Conservation (phyloP, 30 jellyfish, hydroid and myxozoan species). For the Aurelia aurita complex sp. Pacific region DNA sequence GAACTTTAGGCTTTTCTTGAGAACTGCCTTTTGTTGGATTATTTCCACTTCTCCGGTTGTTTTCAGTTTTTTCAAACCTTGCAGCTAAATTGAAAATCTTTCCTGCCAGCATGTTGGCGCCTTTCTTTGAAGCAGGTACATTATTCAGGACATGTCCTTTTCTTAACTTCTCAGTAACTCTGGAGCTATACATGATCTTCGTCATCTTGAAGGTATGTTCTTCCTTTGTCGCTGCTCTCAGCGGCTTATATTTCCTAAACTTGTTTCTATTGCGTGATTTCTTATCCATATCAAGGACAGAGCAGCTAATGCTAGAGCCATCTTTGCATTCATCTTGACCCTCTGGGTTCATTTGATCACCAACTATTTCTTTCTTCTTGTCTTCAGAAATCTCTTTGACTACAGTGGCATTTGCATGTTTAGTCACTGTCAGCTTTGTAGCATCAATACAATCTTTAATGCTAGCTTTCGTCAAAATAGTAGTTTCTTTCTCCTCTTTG, state of each 20-base stretch:
- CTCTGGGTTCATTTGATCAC: too few species aligned
- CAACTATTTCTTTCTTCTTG: too few species aligned
- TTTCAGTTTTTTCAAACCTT: neutral
- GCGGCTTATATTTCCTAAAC: constrained; percentile 6
- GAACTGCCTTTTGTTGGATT: neutral
- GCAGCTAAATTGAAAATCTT: constrained; percentile 14
- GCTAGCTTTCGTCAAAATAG: too few species aligned
- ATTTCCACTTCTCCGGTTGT: neutral
- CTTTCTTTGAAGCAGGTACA: constrained; percentile 41
- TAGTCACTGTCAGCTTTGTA: too few species aligned
- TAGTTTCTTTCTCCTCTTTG: too few species aligned
- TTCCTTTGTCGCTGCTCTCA: constrained; percentile 2
- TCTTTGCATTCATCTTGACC: too few species aligned
- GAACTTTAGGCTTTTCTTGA: constrained; percentile 15
- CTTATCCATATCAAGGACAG: neutral
- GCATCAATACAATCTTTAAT: too few species aligned
- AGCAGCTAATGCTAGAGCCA: too few species aligned
- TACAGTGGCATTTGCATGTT: too few species aligned
- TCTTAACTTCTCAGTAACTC: constrained; percentile 6
- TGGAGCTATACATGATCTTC: constrained; percentile 39
- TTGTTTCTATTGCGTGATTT: neutral
- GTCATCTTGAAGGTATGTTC: constrained; percentile 13
- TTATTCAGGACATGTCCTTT: constrained; percentile 27
- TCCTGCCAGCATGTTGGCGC: constrained; percentile 43
- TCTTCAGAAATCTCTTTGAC: too few species aligned